Base-by-base conservation (phyloP, 1,140 invertebrate genomes). In the Drosophila erecta region DNA sequence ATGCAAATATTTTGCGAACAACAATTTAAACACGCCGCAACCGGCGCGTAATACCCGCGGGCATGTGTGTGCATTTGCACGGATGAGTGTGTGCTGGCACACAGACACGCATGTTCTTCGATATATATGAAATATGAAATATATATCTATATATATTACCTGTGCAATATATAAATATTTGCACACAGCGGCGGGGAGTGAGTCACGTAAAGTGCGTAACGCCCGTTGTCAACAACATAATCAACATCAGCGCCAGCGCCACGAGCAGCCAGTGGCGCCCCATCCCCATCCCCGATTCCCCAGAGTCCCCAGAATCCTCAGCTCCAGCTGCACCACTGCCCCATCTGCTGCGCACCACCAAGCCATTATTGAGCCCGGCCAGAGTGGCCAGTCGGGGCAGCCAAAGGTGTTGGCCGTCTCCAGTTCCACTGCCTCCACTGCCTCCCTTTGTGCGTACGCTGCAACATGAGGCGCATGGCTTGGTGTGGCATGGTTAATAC, bases 151-250 rank as follows among this genome's bases (percentile, higher is more conserved):
- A 15, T 37, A 38, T 37, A 76, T 75, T 80, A 91, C 90, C 90
- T 91, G 85, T 86, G 90, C 79, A 90, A 86, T 91, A 79, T 80
- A 86, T 87, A 91, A 91, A 91, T 91, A 91, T 91, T 91, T 91
- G 83, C 44, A 49, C 30, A 44, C 33, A 41, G 15, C 1, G 7
- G 2, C 40, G 17, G 40, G 7, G 40, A 15, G 7, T 15, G 14
- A 58, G 27, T 62, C 67, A 86, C 69, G 75, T 70, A 85, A 71
- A 89, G 73, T 91, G 79, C 90, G 81, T 91, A 86, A 91, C 79
- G 90, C 85, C 79, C 73, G 90, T 91, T 91, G 90, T 91, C 90
- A 91, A 91, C 84, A 90, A 91, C 84, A 91, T 91, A 85, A 91
- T 91, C 81, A 91, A 86, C 81, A 86, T 81, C 78, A 78, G 76